Evolutionary conservation across 30 jellyfish, hydroid and myxozoan genomes (phyloP).

Genomic region (Aurelia sp.): DNA sequence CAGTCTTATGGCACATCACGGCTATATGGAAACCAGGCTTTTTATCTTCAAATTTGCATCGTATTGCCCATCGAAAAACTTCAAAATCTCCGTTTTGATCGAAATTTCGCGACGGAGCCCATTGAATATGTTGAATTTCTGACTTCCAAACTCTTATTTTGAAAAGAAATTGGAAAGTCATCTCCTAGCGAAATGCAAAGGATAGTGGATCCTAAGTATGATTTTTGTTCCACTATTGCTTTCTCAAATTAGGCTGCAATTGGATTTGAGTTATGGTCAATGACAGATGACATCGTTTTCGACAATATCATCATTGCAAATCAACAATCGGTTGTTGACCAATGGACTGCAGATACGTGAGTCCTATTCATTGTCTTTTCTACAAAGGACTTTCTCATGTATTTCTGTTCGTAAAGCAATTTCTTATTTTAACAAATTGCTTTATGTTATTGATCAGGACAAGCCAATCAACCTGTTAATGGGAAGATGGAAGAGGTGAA

Average conservation of each 20-base stretch:
- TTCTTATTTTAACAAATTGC: neutral
- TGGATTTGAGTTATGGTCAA: conserved; percentile 98
- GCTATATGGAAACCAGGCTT: too few species aligned
- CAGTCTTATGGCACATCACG: too few species aligned
- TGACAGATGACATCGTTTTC: conserved; percentile 90
- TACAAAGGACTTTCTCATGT: neutral
- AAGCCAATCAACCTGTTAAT: too few species aligned
- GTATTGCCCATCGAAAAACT: too few species aligned
- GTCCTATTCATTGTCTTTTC: conserved; percentile 17
- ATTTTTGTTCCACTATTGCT: neutral
- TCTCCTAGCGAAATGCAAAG: neutral
- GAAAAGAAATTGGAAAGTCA: neutral
- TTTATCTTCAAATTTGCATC: too few species aligned
- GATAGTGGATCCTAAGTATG: neutral
- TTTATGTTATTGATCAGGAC: too few species aligned
- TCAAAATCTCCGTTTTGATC: too few species aligned
- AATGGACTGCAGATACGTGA: conserved; percentile 98
- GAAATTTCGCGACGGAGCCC: too few species aligned
- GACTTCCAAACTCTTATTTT: neutral
- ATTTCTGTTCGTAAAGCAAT: neutral
- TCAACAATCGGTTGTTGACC: conserved; percentile 80
- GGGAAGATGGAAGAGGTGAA: too few species aligned
- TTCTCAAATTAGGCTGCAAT: conserved; percentile 83
- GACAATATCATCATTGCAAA: conserved; percentile 92
- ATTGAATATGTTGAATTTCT: too few species aligned